Evolutionary conservation across 2,888 invertebrate species (phyloP), one percentile per base, ranked within the genome.

Genomic region (Aphidoletes aphidimyza): DNA sequence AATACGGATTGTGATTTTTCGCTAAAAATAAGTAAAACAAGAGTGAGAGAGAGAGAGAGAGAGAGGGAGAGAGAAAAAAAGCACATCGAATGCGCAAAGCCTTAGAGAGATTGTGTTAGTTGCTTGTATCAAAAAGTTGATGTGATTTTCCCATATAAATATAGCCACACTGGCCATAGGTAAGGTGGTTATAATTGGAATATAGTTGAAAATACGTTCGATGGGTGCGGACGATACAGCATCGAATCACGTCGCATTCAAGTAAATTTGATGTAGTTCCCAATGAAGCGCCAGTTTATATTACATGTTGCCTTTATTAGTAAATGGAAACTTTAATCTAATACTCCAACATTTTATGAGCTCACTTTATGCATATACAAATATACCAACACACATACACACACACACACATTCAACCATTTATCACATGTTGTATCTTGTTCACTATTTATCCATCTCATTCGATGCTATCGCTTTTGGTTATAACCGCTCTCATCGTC

Each of bases 301-400:
- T 69, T 69, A 30, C 34, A 11, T 26, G 3, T 30, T 69, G 69
- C 34, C 69, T 26, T 30, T 69, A 69, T 69, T 69, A 30, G 30
- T 14, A 69, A 69, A 69, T 69, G 69, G 34, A 69, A 69, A 30
- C 69, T 34, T 34, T 69, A 69, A 69, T 69, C 69, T 69, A 34
- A 69, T 69, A 69, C 17, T 30, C 5, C 69, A 30, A n/a, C 34
- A 30, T 69, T 69, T 30, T 69, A 69, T 30, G 17, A 69, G 19
- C 11, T n/a, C n/a, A n/a, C 6, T 54, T 8, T 54, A 69, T 69
- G 69, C 69, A 69, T 30, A 69, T 34, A 54, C 69, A 69, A 47
- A n/a, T n/a, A n/a, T n/a, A n/a, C n/a, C n/a, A n/a, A n/a, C n/a
- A n/a, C n/a, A n/a, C n/a, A n/a, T n/a, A n/a, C n/a, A n/a, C n/a